These are phyloP conservation scores for Trissolcus brochymenae DNA, from an alignment of 2,888 invertebrate genomes.

Conservation along the genomic window DNA sequence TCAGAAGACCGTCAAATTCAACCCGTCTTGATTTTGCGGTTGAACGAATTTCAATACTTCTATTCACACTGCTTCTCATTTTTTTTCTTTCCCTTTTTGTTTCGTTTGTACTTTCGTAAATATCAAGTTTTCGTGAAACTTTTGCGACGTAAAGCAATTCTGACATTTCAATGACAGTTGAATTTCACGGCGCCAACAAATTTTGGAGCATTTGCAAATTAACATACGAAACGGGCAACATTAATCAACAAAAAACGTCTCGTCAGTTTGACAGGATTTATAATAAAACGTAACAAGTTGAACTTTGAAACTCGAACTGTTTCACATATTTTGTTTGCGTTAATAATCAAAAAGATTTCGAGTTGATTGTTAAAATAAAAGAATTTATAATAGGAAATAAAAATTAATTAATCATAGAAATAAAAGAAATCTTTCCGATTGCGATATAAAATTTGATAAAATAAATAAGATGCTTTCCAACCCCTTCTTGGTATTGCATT, in stretches of 20 bases:
- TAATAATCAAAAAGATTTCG: no score
- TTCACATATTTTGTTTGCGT: no score
- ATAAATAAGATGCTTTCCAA: no score
- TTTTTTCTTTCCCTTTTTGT: neutral
- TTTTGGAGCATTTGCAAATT: conserved; percentile 29
- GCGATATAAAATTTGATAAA: no score
- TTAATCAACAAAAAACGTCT: neutral
- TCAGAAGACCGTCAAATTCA: conserved; percentile 41
- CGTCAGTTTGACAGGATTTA: neutral
- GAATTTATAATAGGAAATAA: no score
- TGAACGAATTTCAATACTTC: neutral
- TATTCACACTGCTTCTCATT: neutral
- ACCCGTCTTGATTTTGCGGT: conserved; percentile 11
- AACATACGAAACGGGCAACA: neutral
- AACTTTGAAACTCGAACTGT: no score
- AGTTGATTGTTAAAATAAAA: no score
- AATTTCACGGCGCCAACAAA: conserved; percentile 37
- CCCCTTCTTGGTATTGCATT: no score
- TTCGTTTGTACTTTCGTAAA: conserved; percentile 44
- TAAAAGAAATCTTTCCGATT: no score
- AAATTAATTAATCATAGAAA: no score
- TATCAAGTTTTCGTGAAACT: conserved; percentile 6
- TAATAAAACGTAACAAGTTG: neutral
- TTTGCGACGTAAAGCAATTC: neutral
- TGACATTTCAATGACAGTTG: conserved; percentile 22